Evolutionary conservation across 2,113 vertebrate species (phyloP).

Genomic region (Pluvialis apricaria): DNA sequence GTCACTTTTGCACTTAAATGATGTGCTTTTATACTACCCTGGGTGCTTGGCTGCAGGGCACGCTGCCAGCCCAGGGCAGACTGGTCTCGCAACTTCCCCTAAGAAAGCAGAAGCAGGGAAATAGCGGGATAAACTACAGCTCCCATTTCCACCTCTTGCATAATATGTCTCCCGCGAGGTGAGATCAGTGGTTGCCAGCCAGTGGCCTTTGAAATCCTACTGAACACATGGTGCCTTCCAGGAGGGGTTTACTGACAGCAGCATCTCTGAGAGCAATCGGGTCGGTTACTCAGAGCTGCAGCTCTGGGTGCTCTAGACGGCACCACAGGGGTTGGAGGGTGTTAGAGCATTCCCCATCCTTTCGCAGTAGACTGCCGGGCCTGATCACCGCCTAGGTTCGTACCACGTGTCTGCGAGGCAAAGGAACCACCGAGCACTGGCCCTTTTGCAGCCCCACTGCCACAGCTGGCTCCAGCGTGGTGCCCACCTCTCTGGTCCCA

Average conservation of each 20-base stretch:
- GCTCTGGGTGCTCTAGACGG: neutral
- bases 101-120: neutral
- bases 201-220: neutral
- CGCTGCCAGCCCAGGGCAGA: neutral
- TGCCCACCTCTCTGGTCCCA: neutral
- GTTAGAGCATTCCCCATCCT: neutral
- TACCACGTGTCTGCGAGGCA: rapidly evolving
- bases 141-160: neutral
- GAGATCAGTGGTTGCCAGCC: neutral
- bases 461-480: rapidly evolving
- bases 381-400: neutral
- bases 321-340: rapidly evolving
- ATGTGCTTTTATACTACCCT: neutral
- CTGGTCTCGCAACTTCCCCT: rapidly evolving
- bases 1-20: neutral
- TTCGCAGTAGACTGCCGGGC: neutral
- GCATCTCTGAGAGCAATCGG: neutral
- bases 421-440: rapidly evolving
- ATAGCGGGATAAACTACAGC: neutral
- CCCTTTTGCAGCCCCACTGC: rapidly evolving
- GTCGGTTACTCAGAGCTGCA: neutral
- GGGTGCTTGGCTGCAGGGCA: neutral
- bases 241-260: neutral
- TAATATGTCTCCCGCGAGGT: neutral
- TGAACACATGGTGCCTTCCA: neutral